Percentiles rank a stretch among this genome's conserved stretches.
phyloP scores from a whole-genome alignment of 2,113 vertebrate species.

The Menura novaehollandiae region DNA sequence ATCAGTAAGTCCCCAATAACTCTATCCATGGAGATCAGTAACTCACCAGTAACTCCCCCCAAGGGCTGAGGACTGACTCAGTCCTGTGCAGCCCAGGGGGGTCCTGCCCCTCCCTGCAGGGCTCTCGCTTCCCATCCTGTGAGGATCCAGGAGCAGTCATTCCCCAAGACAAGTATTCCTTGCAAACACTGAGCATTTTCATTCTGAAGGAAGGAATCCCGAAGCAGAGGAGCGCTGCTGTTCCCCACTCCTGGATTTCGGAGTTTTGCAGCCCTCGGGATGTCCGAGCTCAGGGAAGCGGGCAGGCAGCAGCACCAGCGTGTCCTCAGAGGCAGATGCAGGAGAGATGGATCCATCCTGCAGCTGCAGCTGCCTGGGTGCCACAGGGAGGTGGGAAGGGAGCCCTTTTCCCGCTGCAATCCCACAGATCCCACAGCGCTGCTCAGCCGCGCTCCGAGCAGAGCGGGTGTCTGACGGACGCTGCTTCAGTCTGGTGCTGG shows the following conservation, averaged over 20 bases:
- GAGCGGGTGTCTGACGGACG: accelerated
- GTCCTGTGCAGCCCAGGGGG: not conserved
- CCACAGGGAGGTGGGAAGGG: not conserved
- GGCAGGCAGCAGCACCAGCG: not conserved
- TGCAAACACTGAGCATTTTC: not conserved
- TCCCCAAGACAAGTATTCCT: not conserved
- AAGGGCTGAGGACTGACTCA: not conserved
- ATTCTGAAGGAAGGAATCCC: not conserved
- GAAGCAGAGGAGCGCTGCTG: not conserved
- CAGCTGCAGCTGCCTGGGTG: not conserved
- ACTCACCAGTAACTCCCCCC: not conserved
- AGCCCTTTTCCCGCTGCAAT: not conserved
- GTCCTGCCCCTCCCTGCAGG: not conserved
- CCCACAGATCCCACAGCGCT: not conserved
- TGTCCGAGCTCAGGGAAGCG: not conserved
- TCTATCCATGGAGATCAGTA: not conserved
- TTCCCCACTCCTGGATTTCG: not conserved
- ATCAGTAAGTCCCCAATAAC: not conserved
- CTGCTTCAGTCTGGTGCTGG: not conserved
- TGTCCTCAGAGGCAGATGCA: not conserved
- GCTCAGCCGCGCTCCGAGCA: not conserved
- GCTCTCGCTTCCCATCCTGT: not conserved
- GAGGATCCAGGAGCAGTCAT: not conserved
- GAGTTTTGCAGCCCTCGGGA: not conserved
- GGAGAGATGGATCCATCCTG: accelerated